phyloP scores from a whole-genome alignment of 2,113 vertebrate species.

The Camelus dromedarius region DNA sequence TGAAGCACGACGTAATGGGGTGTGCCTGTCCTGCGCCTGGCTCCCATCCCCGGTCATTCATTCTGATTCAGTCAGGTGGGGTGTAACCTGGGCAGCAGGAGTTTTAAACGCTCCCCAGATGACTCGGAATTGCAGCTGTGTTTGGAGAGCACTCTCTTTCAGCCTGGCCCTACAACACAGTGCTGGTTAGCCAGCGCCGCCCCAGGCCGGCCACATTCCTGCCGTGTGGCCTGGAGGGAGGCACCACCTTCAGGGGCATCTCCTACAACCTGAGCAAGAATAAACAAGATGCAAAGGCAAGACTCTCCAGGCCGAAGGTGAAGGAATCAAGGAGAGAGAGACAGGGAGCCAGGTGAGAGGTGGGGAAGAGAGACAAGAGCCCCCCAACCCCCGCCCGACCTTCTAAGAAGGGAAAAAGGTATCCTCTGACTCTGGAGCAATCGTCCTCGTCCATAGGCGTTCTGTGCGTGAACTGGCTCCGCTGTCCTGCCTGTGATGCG shows the following conservation, averaged over 20 bases:
- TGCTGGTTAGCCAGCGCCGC: not conserved
- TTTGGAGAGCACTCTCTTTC: not conserved
- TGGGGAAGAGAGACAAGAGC: not conserved
- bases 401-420: not conserved
- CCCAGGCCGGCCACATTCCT: fast-evolving
- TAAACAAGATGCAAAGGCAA: not conserved
- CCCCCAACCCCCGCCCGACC: not conserved
- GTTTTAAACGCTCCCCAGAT: not conserved
- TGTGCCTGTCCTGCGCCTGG: not conserved
- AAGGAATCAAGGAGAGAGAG: not conserved
- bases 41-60: not conserved
- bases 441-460: not conserved
- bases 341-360: not conserved
- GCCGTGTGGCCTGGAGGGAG: not conserved
- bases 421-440: not conserved
- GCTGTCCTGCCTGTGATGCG: not conserved
- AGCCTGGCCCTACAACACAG: not conserved
- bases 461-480: not conserved
- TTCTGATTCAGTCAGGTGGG: not conserved
- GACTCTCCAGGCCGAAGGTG: not conserved
- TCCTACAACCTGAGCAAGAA: not conserved
- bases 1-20: not conserved
- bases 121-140: not conserved
- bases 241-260: too few relatives aligned
- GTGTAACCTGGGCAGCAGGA: too few relatives aligned